These are phyloP conservation scores for Sapayoa aenigma DNA, from an alignment of 2,113 vertebrate species.

Conservation along the genomic window DNA sequence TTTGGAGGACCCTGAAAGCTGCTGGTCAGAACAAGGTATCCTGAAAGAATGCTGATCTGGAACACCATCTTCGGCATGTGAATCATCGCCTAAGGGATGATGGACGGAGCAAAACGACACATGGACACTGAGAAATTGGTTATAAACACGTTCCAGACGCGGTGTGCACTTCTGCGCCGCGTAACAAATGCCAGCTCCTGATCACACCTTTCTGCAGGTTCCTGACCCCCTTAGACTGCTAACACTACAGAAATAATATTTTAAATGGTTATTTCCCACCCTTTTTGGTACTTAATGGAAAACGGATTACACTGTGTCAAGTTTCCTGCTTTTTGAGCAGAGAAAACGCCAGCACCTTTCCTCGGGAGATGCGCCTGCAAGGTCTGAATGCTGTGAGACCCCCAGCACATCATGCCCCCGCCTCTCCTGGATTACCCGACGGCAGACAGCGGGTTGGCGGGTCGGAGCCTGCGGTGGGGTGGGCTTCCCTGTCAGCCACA, in stretches of 20 bases:
- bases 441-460: no score
- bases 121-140: not conserved
- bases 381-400: not conserved
- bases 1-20: constrained; percentile 82
- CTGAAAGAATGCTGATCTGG: constrained; percentile 84
- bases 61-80: not conserved
- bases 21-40: constrained; percentile 88
- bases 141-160: not conserved
- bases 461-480: rapidly evolving
- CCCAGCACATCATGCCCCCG: rapidly evolving
- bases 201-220: not conserved
- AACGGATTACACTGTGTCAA: not conserved
- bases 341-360: not conserved
- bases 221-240: not conserved
- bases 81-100: not conserved
- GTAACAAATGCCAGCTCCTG: not conserved
- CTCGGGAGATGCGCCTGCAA: not conserved
- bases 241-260: not conserved
- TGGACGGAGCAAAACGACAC: not conserved
- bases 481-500: not conserved
- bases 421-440: rapidly evolving
- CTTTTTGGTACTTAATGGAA: not conserved
- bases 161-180: not conserved
- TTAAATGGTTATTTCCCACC: not conserved
- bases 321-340: not conserved